Evolutionary conservation across 2,888 invertebrate species (phyloP), one percentile per base, ranked within the genome.

Genomic region (Eudasyphora cyanicolor): DNA sequence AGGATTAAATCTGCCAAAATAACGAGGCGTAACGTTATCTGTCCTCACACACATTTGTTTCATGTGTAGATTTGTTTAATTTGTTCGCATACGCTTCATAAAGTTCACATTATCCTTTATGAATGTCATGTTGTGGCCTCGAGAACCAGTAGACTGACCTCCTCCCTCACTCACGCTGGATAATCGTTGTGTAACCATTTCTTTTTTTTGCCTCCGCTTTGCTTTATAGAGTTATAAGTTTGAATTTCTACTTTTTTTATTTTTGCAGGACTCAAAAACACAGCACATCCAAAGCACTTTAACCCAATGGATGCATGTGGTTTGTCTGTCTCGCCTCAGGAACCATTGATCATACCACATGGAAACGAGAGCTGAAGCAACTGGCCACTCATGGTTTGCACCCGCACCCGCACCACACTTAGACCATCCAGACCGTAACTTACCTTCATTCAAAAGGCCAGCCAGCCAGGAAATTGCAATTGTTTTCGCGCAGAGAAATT

Each of bases 261-360:
- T n/a, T n/a, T n/a, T n/a, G n/a, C n/a, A n/a, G n/a, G n/a, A n/a
- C n/a, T n/a, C n/a, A n/a, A n/a, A n/a, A n/a, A n/a, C n/a, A n/a
- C n/a, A 88, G 89, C 87, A 87, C 85, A 86, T 86, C 85, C 84
- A 74, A 82, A 73, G 70, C 85, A 87, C 78, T 85, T 85, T 76
- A 84, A 82, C 27, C 49, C 6, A 19, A 24, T 42, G 38, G 32
- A n/a, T 38, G 38, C 24, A 24, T 64, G 42, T 67, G 42, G 54
- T 51, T 21, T 64, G 29, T 42, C 57, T 73, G 57, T 42, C n/a
- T 60, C 38, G 57, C 64, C 62, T 32, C 17, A 32, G 75, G 64
- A 51, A 35, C 75, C 75, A 62, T 64, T 75, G 75, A 75, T 64
- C 76, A 38, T 17, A 42, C 42, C 24, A 57, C n/a, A n/a, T n/a